Evolutionary conservation across 2,113 vertebrate species (phyloP).

Genomic region (Orycteropus afer): DNA sequence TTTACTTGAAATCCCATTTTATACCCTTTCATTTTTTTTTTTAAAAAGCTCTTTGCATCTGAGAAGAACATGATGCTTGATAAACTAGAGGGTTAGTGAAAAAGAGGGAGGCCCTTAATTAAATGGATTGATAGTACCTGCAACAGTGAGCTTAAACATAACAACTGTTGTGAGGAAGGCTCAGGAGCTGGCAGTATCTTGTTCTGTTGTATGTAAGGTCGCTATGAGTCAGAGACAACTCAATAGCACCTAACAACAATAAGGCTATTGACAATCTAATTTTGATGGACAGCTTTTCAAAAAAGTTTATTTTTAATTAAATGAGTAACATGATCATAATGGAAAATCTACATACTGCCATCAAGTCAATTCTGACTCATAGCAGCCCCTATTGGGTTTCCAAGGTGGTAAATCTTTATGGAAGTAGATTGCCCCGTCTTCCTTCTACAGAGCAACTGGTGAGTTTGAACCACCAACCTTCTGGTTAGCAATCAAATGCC

Average conservation of each 20-base stretch:
- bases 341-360: slow-evolving; percentile 9
- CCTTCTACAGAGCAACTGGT: no score
- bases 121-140: background rate
- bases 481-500: no score
- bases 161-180: no score
- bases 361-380: no score
- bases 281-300: background rate
- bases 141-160: background rate
- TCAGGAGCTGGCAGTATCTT: background rate
- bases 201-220: background rate
- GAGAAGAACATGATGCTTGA: background rate
- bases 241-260: background rate
- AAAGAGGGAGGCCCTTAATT: background rate
- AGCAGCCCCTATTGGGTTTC: no score
- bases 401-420: no score
- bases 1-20: background rate
- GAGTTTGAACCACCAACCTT: no score
- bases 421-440: no score
- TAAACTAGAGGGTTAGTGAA: background rate
- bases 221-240: background rate
- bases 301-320: slow-evolving; percentile 28
- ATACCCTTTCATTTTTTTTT: background rate
- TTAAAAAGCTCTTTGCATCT: background rate
- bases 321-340: background rate
- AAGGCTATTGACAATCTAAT: background rate